Evolutionary conservation across 2,797 vertebrate species (phyloP), one percentile per base, ranked within the genome.

Genomic region (Sebastes oblongus): DNA sequence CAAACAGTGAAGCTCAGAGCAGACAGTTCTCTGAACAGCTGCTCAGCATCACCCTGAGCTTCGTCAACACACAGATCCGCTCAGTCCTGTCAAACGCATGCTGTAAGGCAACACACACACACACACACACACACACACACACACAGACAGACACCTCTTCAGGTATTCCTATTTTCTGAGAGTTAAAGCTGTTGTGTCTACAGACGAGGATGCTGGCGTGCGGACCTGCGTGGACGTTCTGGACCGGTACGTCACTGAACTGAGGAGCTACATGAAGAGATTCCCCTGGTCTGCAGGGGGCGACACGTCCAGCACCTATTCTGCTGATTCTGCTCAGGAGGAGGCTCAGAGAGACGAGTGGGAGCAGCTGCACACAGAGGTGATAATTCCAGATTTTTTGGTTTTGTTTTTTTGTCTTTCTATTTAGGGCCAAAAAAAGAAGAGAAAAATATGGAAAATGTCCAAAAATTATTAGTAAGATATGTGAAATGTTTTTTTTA

Each of bases 1-100:
- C 95, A 0, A 93, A 97, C 77, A 90, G 94, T 16, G 98, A 99
- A 86, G 93, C 97, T 58, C 97, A 98, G 80, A 98, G 97, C 85
- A 97, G 96, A 52, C 97, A 96, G 87, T 99, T 99, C 79, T 97
- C 98, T 0, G 98, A 99, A 72, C 98, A 99, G 78, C 95, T 99
- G 76, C 95, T 99, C 69, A 96, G 91, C 91, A 96, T 98, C 86
- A 97, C 97, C 0, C 65, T 98, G 54, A 88, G 83, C 72, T 99
- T 99, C 80, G 95, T 99, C 25, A 96, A 95, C 92, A 96, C 92
- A 10, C 97, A 98, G 89, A 95, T 98, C 78, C 93, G 93, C 64
- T 95, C 93, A 0, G 83, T 98, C 64, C 97, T 97, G 85, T 88
- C 87, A 67, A 87, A 91, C 75, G 74, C 89, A 13, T 88, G 93